A percentile compares a stretch with the other conserved stretches of the same genome.
These are phyloP conservation scores for Nilaparvata lugens DNA, from an alignment of 1,140 invertebrate genomes.

Conservation along the genomic window DNA sequence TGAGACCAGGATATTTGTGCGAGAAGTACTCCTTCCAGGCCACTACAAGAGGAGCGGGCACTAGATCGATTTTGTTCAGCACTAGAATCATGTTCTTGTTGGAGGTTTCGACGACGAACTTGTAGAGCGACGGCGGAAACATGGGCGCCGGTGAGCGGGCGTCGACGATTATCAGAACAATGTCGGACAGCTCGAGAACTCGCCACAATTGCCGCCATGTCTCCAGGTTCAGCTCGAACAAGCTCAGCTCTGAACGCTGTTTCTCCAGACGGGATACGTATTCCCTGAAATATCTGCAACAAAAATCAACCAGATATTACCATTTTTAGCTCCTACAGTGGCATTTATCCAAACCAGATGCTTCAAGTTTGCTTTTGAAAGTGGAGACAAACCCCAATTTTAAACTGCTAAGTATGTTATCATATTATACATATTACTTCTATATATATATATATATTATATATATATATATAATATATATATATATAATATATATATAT, in stretches of 20 bases:
- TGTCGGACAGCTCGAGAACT: constrained; percentile 83
- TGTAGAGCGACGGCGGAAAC: constrained; percentile 84
- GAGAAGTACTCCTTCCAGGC: constrained; percentile 83
- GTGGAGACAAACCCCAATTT: too few relatives aligned
- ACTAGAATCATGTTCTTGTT: constrained; percentile 79
- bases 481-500: too few relatives aligned
- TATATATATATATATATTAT: too few relatives aligned
- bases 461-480: too few relatives aligned
- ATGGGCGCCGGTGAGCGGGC: constrained; percentile 71
- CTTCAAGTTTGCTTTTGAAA: too few relatives aligned
- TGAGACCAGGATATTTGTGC: constrained; percentile 58
- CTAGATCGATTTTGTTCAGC: constrained; percentile 88
- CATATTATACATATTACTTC: too few relatives aligned
- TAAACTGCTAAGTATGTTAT: too few relatives aligned
- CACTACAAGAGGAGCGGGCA: constrained; percentile 65
- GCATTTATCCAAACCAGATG: too few relatives aligned
- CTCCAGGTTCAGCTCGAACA: constrained; percentile 85
- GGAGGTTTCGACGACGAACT: constrained; percentile 61
- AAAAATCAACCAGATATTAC: not conserved
- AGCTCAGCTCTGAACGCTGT: constrained; percentile 47
- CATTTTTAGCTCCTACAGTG: too few relatives aligned
- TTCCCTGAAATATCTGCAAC: constrained; percentile 36
- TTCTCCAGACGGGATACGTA: constrained; percentile 48
- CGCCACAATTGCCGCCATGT: constrained; percentile 91
- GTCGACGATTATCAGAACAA: constrained; percentile 76